Percentiles rank a stretch among this genome's conserved stretches.
These are phyloP conservation scores for Rousettus madagascariensis DNA, from an alignment of 2,797 vertebrate species.

Conservation along the genomic window DNA sequence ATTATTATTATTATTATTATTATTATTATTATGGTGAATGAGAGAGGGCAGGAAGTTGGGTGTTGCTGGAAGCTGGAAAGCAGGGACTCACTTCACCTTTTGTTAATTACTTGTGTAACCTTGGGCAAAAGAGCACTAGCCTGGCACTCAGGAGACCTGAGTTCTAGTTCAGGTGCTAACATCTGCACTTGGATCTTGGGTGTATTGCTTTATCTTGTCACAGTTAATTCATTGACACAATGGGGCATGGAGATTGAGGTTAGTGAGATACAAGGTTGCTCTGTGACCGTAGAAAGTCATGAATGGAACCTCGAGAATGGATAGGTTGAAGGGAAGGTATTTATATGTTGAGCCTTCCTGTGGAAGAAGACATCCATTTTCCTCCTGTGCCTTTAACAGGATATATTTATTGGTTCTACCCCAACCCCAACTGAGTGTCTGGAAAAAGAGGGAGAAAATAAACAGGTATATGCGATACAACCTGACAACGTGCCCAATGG, in stretches of 20 bases:
- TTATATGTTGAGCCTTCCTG: neutral
- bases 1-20: too few relatives aligned
- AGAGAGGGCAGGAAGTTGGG: neutral
- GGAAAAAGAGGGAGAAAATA: constrained; percentile 34
- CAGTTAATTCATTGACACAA: neutral
- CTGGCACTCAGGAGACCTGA: neutral
- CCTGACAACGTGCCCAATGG: neutral
- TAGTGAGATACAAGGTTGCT: neutral
- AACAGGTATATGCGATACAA: neutral
- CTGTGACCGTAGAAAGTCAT: neutral
- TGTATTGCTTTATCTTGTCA: neutral
- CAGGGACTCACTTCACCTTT: neutral
- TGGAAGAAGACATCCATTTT: neutral
- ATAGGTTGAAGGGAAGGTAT: neutral
- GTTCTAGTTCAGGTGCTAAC: neutral
- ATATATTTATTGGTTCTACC: neutral
- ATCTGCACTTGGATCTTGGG: rapidly evolving
- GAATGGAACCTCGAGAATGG: neutral
- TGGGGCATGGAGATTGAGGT: neutral
- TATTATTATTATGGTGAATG: rapidly evolving
- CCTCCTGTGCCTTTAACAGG: neutral
- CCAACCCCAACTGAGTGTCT: neutral
- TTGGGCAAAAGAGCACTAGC: neutral
- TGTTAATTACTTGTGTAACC: neutral
- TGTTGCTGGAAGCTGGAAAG: neutral